phyloP scores from a whole-genome alignment of 2,888 invertebrate genomes.

The Petrophora chlorosata region DNA sequence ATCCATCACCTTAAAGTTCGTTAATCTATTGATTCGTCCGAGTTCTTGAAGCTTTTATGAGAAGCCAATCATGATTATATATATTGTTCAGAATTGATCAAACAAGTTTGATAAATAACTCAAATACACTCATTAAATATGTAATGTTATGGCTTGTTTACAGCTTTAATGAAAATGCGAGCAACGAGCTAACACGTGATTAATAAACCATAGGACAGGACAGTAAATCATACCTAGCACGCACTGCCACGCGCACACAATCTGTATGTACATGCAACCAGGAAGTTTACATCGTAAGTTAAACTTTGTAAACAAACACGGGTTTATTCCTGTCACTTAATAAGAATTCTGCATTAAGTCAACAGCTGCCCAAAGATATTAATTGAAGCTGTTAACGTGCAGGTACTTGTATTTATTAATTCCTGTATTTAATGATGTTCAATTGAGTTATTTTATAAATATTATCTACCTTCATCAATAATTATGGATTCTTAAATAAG shows the following conservation, averaged over 20 bases:
- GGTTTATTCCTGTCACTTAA: conserved; percentile 34
- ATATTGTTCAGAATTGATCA: too few relatives aligned
- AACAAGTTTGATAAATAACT: too few relatives aligned
- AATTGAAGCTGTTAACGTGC: neutral
- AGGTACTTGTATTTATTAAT: too few relatives aligned
- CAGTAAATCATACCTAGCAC: conserved; percentile 23
- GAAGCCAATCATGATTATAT: too few relatives aligned
- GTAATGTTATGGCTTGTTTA: conserved; percentile 1
- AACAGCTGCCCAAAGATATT: neutral
- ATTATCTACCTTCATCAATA: too few relatives aligned
- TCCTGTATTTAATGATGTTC: too few relatives aligned
- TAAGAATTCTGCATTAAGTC: conserved; percentile 12
- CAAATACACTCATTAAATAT: conserved; percentile 4
- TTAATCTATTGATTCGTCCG: too few relatives aligned
- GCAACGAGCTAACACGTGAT: conserved; percentile 16
- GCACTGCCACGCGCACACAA: neutral
- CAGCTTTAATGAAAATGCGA: conserved; percentile 9
- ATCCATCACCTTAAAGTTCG: too few relatives aligned
- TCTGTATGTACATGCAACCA: conserved; percentile 19
- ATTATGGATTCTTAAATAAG: too few relatives aligned
- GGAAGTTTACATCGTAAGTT: conserved; percentile 34
- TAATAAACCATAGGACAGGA: conserved; percentile 18
- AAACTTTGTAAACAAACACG: conserved; percentile 32
- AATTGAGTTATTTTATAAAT: too few relatives aligned
- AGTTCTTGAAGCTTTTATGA: too few relatives aligned